phyloP scores from a whole-genome alignment of 2,113 vertebrate species.

The Thamnaconus septentrionalis region DNA sequence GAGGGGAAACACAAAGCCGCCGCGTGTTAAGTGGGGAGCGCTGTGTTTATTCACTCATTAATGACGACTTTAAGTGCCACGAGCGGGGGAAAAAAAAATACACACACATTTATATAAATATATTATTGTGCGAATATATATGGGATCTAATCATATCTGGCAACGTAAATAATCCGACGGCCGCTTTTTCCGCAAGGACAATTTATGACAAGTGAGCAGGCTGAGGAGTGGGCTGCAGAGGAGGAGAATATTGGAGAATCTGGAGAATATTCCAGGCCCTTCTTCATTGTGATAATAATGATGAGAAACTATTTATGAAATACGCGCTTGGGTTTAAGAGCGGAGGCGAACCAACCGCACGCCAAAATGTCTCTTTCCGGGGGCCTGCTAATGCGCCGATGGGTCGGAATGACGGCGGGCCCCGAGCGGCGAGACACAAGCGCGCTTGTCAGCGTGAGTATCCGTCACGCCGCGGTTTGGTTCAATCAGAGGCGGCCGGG shows the following conservation, averaged over 20 bases:
- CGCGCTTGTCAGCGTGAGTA: slow-evolving; percentile 48
- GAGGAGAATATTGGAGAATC: slow-evolving; percentile 27
- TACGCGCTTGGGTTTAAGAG: no score
- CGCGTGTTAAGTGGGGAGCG: slow-evolving; percentile 38
- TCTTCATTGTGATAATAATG: no score
- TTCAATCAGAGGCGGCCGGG: slow-evolving; percentile 19
- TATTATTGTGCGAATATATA: slow-evolving; percentile 47
- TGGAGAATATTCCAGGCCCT: slow-evolving; percentile 26
- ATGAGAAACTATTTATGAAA: no score
- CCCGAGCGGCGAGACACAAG: slow-evolving; percentile 23
- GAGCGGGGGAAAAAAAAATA: slow-evolving; percentile 9
- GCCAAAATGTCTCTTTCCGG: no score
- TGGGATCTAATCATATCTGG: slow-evolving; percentile 62
- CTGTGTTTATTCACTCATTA: slow-evolving; percentile 46
- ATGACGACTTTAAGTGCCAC: slow-evolving; percentile 37
- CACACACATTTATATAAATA: slow-evolving; percentile 13
- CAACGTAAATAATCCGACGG: slow-evolving; percentile 52
- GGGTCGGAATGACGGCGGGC: no score
- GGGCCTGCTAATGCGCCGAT: no score
- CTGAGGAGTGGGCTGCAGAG: slow-evolving; percentile 24
- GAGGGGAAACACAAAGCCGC: slow-evolving; percentile 44
- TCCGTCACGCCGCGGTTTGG: slow-evolving; percentile 21
- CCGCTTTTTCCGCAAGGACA: slow-evolving; percentile 54
- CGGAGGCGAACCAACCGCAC: no score
- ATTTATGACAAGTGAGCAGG: slow-evolving; percentile 48